phyloP scores from a whole-genome alignment of 1,140 invertebrate species.

The Pogonomyrmex californicus region DNA sequence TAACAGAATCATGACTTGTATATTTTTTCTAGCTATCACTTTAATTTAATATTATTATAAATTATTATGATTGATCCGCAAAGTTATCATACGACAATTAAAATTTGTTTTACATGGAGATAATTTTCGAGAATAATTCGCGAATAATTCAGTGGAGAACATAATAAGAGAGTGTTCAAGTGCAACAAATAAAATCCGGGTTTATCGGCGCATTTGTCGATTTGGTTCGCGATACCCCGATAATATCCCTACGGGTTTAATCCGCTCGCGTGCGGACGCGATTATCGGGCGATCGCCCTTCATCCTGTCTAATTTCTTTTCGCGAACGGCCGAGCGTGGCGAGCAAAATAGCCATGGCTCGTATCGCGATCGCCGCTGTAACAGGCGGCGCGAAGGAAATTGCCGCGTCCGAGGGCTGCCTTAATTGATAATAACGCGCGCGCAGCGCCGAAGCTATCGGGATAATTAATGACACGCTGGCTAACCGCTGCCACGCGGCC shows the following conservation, averaged over 20 bases:
- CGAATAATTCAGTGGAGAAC: background rate
- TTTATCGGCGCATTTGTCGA: conserved; percentile 18
- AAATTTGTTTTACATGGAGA: background rate
- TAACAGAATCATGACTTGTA: background rate
- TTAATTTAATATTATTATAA: background rate
- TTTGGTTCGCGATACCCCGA: conserved; percentile 11
- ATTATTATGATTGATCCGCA: too few relatives aligned
- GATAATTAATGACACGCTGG: conserved; percentile 65
- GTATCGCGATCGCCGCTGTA: conserved; percentile 57
- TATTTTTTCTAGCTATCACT: background rate
- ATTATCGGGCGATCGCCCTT: conserved; percentile 45
- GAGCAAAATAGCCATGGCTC: conserved; percentile 56
- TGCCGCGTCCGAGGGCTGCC: conserved; percentile 59
- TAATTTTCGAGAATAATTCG: background rate
- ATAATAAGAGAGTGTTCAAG: background rate
- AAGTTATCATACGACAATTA: background rate
- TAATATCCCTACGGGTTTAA: conserved; percentile 12
- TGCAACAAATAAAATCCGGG: background rate
- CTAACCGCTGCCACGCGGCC: conserved; percentile 39
- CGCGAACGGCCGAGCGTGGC: conserved; percentile 55
- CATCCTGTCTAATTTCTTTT: conserved; percentile 65
- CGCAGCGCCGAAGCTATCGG: conserved; percentile 52
- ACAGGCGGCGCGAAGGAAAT: conserved; percentile 67
- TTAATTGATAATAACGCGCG: conserved; percentile 64
- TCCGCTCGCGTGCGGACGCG: conserved; percentile 19